Conservation (phyloP, 1,140 invertebrate genomes). For the Solenopsis invicta region DNA sequence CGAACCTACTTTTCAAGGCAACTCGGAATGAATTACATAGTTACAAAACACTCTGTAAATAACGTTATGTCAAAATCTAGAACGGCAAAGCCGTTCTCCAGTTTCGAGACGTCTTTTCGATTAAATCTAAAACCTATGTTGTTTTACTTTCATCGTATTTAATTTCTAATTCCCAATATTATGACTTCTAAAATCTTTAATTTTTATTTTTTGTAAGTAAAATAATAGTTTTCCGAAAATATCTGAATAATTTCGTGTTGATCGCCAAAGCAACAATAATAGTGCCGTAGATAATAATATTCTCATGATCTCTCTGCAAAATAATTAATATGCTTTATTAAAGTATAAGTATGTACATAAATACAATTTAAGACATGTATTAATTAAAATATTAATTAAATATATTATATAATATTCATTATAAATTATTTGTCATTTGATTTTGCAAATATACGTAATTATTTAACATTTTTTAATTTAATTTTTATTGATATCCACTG, state of each 20-base stretch:
- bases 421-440: too few relatives aligned
- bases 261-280: background rate
- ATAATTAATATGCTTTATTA: background rate
- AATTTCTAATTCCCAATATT: background rate
- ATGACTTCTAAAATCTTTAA: background rate
- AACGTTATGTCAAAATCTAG: constrained; percentile 19
- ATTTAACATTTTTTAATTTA: too few relatives aligned
- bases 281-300: background rate
- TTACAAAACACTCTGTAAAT: constrained; percentile 10
- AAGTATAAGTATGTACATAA: background rate
- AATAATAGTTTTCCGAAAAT: background rate
- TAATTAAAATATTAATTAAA: background rate
- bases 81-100: background rate
- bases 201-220: background rate
- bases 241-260: background rate
- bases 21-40: constrained; percentile 25
- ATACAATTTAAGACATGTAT: background rate
- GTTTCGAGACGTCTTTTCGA: background rate
- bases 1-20: constrained; percentile 54
- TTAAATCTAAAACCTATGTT: background rate
- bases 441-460: too few relatives aligned
- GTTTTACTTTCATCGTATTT: background rate
- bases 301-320: background rate
- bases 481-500: too few relatives aligned
- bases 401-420: background rate